Evolutionary conservation across 1,140 invertebrate genomes (phyloP), one percentile per base, ranked within the genome.

Genomic region (Pomacea maculata): DNA sequence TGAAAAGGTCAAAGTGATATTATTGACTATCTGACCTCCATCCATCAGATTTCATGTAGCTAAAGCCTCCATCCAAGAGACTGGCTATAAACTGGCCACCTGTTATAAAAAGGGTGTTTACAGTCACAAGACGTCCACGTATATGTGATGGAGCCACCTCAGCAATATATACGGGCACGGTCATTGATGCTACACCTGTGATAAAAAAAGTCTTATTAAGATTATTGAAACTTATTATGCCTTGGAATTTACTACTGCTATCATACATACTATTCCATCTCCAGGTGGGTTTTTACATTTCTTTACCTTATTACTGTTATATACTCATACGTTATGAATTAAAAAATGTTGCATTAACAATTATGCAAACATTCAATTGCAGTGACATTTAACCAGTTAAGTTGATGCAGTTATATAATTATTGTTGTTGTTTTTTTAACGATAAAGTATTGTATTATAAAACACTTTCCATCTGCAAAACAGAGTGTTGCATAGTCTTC

Each of bases 121-220:
- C 81, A 0, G 93, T 93, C 8, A 94, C 92, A n/a, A 94, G 85
- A 34, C 90, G 87, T 14, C 94, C 94, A n/a, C 94, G 90, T 55
- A 92, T 84, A 79, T 93, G 87, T 21, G 92, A 80, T 21, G 93
- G 93, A 0, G 94, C 90, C 75, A 92, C 91, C 88, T 94, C 94
- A 54, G 93, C 93, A 61, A 94, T 93, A 86, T 94, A 94, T 80
- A 94, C 91, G 7, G 94, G 94, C 5, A 94, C 93, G 55, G 92
- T 92, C 92, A 93, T 94, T 14, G 94, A 94, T n/a, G 93, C 92
- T 57, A 94, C 86, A 65, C 93, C 93, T 94, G 84, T 12, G 85
- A 85, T 71, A 65, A 80, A 70, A 70, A 65, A 12, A 61, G 1
- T 17, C 57, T 61, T 61, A 61, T 61, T 61, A 61, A 45, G 34